phyloP scores from a whole-genome alignment of 2,888 invertebrate genomes.

The Sipha maydis region DNA sequence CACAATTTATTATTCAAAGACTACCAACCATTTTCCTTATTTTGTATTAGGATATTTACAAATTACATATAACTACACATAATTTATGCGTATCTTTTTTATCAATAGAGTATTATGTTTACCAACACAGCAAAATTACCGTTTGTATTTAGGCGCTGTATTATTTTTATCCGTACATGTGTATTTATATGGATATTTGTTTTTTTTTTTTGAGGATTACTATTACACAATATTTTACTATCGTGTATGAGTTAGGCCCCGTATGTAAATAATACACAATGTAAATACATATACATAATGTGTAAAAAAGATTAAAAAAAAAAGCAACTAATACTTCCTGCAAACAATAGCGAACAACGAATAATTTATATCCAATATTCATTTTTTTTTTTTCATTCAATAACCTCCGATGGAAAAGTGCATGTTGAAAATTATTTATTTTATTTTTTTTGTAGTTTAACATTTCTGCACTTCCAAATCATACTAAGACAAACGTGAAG shows the following conservation, averaged over 20 bases:
- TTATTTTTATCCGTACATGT: not conserved
- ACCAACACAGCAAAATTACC: not conserved
- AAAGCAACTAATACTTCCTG: not conserved
- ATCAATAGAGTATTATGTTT: not conserved
- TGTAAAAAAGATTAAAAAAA: not conserved
- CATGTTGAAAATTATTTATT: not conserved
- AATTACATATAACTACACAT: not conserved
- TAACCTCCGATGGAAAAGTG: not conserved
- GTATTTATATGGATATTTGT: not conserved
- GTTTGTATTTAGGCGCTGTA: not conserved
- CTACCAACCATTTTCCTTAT: not conserved
- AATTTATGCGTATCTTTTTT: not conserved
- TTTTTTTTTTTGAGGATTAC: not conserved
- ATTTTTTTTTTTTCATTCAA: not conserved
- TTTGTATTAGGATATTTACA: not conserved
- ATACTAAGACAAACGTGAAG: too few species aligned
- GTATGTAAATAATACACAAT: not conserved
- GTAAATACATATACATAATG: not conserved
- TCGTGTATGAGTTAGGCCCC: not conserved
- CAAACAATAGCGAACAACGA: not conserved
- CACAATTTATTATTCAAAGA: not conserved
- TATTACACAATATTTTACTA: conserved; percentile 18
- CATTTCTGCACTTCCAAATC: too few species aligned
- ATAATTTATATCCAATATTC: not conserved
- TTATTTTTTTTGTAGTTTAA: not conserved